Evolutionary conservation across 2,113 vertebrate species (phyloP), one percentile per base, ranked within the genome.

Genomic region (Murina feae): DNA sequence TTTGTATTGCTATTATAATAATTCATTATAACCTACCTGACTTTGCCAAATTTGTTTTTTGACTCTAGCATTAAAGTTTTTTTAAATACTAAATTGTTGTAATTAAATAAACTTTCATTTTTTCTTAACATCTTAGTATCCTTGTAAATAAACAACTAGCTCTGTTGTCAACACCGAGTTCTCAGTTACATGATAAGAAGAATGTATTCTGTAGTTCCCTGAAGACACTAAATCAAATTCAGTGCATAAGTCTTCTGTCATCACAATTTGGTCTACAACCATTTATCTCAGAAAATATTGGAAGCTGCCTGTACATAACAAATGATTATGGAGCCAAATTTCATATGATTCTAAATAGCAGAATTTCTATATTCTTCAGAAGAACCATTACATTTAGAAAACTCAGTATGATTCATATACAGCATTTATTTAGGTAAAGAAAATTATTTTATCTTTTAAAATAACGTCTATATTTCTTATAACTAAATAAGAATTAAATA

Each of bases 221-320:
- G 8, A 20, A 88, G 60, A 90, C 9, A 60, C 13, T 94, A 82
- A 91, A 89, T 91, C 90, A 94, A 86, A 84, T 90, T 88, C 30
- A 79, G 20, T 87, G 30, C 16, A 28, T 81, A 84, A 81, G 20
- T 78, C 18, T 83, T 95, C 71, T 72, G 32, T 90, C 58, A 96
- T 82, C 71, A 92, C 20, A 85, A 69, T 96, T 90, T 87, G 55
- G 5, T 78, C 39, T 92, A 88, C 9, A 89, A 63, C 11, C 32
- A 84, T 94, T 96, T 96, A 63, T 78, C 25, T 20, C 44, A 39
- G 32, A 85, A 89, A 95, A 93, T 49, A 89, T 63, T 9, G 82
- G 35, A 91, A 94, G 28, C 42, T 90, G 4, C 94, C 96, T 95
- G 80, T 9, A 75, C 12, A 94, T 86, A 95, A 93, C 12, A 96